Evolutionary conservation across 1,140 invertebrate genomes (phyloP).

Genomic region (Neoseiulus cucumeris): DNA sequence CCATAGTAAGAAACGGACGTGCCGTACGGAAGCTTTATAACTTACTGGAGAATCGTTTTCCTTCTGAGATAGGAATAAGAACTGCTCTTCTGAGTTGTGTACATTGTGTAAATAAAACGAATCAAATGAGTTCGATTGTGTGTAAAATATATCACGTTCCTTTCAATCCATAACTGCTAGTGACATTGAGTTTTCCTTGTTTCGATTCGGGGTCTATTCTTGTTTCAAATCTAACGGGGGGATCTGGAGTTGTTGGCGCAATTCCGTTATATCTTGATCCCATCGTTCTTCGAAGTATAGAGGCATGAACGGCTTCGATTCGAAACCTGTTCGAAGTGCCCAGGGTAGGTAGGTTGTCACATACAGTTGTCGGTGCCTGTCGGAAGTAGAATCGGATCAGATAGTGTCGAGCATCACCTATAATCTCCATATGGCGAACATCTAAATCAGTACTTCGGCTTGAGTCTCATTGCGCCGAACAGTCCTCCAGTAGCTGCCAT

Average conservation of each 20-base stretch:
- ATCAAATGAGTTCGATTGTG: too few relatives aligned
- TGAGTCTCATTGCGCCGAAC: slow-evolving; percentile 58
- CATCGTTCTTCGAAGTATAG: slow-evolving; percentile 84
- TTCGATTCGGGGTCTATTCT: too few relatives aligned
- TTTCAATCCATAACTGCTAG: too few relatives aligned
- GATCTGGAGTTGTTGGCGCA: slow-evolving; percentile 38
- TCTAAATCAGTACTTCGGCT: slow-evolving; percentile 40
- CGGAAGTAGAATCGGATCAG: slow-evolving; percentile 18
- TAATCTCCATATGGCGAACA: slow-evolving; percentile 6
- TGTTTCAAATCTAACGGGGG: slow-evolving; percentile 3
- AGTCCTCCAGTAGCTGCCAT: slow-evolving; percentile 72
- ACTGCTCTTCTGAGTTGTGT: too few relatives aligned
- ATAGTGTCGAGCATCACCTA: not conserved
- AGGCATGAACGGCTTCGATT: slow-evolving; percentile 51
- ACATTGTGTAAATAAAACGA: too few relatives aligned
- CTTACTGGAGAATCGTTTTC: too few relatives aligned
- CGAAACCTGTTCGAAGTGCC: slow-evolving; percentile 57
- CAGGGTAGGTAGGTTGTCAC: slow-evolving; percentile 58
- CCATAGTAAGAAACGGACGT: too few relatives aligned
- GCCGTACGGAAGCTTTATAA: too few relatives aligned
- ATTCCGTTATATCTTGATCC: slow-evolving; percentile 61
- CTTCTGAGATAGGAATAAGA: too few relatives aligned
- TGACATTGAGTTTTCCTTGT: too few relatives aligned
- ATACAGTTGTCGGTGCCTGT: slow-evolving; percentile 57
- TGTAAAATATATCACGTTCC: too few relatives aligned